Percentiles rank a stretch among this genome's conserved stretches.
Conservation (phyloP, 1,140 invertebrate species). For the Teleogryllus occipitalis region DNA sequence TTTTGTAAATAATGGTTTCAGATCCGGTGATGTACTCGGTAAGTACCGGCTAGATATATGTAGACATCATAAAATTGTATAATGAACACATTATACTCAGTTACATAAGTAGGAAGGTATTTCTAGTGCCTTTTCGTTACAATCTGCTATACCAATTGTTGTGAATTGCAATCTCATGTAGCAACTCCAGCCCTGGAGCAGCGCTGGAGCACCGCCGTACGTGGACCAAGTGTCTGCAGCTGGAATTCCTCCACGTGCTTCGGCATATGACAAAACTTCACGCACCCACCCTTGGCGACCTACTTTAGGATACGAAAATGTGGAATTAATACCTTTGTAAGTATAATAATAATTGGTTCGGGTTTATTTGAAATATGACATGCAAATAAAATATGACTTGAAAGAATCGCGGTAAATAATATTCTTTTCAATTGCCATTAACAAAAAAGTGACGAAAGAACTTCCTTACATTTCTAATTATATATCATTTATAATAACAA, state of each 20-base stretch:
- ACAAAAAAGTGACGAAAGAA: too few species aligned
- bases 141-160: too few species aligned
- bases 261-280: constrained; percentile 42
- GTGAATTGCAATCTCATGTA: constrained; percentile 27
- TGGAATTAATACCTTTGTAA: constrained; percentile 59
- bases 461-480: too few species aligned
- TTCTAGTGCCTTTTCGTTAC: background rate
- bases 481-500: too few species aligned
- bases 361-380: background rate
- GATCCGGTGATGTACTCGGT: background rate
- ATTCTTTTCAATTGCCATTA: background rate
- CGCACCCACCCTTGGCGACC: constrained; percentile 65
- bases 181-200: constrained; percentile 53
- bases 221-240: constrained; percentile 40
- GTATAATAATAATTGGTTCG: constrained; percentile 14
- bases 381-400: background rate
- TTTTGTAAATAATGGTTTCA: background rate
- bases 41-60: background rate
- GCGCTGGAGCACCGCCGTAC: constrained; percentile 45
- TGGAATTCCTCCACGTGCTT: constrained; percentile 40
- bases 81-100: background rate
- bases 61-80: background rate
- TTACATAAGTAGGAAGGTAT: background rate
- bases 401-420: background rate
- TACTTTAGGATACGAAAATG: constrained; percentile 64